These are phyloP conservation scores for Herpailurus yagouaroundi DNA, from an alignment of 2,113 vertebrate genomes.

Conservation along the genomic window DNA sequence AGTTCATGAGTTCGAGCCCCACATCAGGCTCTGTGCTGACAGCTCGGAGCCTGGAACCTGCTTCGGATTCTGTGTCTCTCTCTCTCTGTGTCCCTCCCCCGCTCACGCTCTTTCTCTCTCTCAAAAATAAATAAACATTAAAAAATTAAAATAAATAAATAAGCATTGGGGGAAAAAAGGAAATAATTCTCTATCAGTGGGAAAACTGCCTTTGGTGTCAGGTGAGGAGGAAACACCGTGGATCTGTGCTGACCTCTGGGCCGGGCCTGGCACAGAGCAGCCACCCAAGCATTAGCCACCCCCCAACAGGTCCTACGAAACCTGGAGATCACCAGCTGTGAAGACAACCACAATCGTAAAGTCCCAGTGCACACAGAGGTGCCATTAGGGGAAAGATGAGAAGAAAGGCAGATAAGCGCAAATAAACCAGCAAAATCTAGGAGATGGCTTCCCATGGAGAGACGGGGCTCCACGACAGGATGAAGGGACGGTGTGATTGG, in stretches of 20 bases:
- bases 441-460: neutral
- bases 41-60: too few species aligned
- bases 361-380: neutral
- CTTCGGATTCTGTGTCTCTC: too few species aligned
- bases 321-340: too few species aligned
- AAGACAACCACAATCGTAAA: too few species aligned
- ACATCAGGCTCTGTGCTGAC: too few species aligned
- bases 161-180: too few species aligned
- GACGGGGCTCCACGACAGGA: neutral
- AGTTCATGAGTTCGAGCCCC: too few species aligned
- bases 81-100: too few species aligned
- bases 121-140: too few species aligned
- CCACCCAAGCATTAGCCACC: neutral
- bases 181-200: neutral
- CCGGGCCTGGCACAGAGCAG: neutral
- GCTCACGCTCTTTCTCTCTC: too few species aligned
- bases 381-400: rapidly evolving
- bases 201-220: neutral
- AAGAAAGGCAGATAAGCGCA: neutral
- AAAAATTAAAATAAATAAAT: too few species aligned
- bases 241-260: neutral
- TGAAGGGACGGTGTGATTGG: neutral
- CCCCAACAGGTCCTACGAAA: neutral
- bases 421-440: too few species aligned
- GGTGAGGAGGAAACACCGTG: rapidly evolving